Base-by-base conservation (phyloP, 2,888 invertebrate species). In the Troides oblongomaculatus region DNA sequence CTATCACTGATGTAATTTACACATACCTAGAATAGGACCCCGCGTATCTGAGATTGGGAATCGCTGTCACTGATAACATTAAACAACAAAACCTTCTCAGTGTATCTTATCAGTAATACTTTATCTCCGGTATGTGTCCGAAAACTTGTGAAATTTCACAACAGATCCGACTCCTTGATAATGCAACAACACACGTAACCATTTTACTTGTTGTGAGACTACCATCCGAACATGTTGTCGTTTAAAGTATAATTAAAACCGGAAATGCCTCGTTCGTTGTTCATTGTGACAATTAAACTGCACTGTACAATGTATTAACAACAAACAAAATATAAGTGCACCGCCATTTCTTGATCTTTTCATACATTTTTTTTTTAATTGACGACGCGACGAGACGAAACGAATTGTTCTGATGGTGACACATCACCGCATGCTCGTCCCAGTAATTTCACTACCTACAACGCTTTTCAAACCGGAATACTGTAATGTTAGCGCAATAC, bases 241-340 rank as follows among this genome's bases (percentile, higher is more conserved):
- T n/a, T 58, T 12, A 58, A 57, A 6, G 8, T 83, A 78, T 71
- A 72, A 78, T 84, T 84, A 76, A 81, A 77, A 79, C 78, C 77
- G 76, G 77, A 77, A 77, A 77, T 79, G 74, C 79, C 81, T 80
- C 80, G 80, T 81, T 81, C 76, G 60, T 59, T 59, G 61, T 8
- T 69, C 64, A 65, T 69, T 65, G 58, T 58, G 23, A 50, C 58
- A 23, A 68, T 68, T 68, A 59, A 63, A 68, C 23, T 67, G 67
- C 50, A 36, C 17, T 53, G 21, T 58, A 58, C 57, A 30, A 30
- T 23, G n/a, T 46, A 46, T 46, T 12, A 53, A 5, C 53, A 53
- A 53, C 53, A 53, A n/a, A 53, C 53, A n/a, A 53, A 53, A 18
- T 17, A 6, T n/a, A 53, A 53, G 53, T 53, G 2, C 50, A 50